A percentile compares a stretch with the other conserved stretches of the same genome.
Evolutionary conservation across 2,888 invertebrate genomes (phyloP).

Genomic region (Phyllotreta striolata): DNA sequence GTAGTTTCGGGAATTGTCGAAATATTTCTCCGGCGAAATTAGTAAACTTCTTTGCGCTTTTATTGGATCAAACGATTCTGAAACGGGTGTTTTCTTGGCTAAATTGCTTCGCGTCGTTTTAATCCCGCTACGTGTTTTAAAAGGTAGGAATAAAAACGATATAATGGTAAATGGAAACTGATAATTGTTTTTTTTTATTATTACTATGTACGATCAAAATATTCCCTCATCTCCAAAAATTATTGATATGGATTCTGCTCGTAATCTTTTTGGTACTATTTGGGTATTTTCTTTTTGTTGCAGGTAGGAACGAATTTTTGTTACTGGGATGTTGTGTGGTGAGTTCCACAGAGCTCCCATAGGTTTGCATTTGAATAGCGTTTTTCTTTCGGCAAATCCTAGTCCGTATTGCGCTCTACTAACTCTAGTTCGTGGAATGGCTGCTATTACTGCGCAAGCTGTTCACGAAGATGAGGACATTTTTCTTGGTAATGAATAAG

Average conservation of each 20-base stretch:
- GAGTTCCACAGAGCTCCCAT: conserved; percentile 63
- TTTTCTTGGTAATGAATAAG: conserved; percentile 67
- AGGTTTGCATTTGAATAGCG: conserved; percentile 60
- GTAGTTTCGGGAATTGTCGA: conserved; percentile 25
- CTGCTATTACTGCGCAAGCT: conserved; percentile 64
- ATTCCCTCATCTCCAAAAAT: too few species aligned
- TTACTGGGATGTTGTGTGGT: conserved; percentile 64
- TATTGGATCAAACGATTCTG: conserved; percentile 19
- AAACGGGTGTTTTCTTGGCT: conserved; percentile 32
- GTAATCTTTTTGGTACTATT: background rate
- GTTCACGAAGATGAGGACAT: conserved; percentile 69
- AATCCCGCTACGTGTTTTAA: conserved; percentile 24
- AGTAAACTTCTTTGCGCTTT: conserved; percentile 17
- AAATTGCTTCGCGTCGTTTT: conserved; percentile 27
- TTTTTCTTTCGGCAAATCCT: conserved; percentile 59
- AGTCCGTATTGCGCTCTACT: conserved; percentile 69
- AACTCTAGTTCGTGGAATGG: conserved; percentile 68
- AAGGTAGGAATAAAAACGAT: conserved; percentile 14
- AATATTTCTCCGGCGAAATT: conserved; percentile 9
- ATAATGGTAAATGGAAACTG: too few species aligned
- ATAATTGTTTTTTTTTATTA: background rate
- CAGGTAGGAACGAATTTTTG: conserved; percentile 58
- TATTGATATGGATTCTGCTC: too few species aligned
- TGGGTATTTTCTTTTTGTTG: conserved; percentile 38
- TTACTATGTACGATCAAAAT: background rate